phyloP scores from a whole-genome alignment of 1,140 invertebrate species.

The Drosophila bocki region DNA sequence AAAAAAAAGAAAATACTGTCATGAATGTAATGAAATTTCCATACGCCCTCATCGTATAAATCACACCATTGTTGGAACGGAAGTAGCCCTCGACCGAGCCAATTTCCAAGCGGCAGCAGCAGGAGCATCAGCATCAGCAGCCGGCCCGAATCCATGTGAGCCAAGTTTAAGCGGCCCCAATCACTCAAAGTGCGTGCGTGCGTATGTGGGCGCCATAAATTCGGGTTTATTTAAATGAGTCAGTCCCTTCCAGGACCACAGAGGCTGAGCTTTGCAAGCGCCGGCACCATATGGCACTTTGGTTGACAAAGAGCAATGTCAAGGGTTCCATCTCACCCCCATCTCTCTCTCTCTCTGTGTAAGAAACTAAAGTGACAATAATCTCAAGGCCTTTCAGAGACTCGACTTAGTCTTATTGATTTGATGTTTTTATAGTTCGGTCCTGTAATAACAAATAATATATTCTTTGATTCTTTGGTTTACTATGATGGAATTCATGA shows the following conservation, averaged over 20 bases:
- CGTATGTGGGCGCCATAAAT: constrained; percentile 63
- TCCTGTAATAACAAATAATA: constrained; percentile 21
- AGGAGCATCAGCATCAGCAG: not conserved
- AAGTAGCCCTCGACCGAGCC: constrained; percentile 58
- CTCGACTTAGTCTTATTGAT: constrained; percentile 21
- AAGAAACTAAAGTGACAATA: constrained; percentile 28
- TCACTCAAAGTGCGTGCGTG: constrained; percentile 56
- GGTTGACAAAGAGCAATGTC: constrained; percentile 46
- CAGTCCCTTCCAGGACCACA: constrained; percentile 48
- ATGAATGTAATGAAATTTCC: constrained; percentile 72
- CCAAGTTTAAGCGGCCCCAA: constrained; percentile 55
- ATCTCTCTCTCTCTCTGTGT: not conserved
- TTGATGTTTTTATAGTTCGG: constrained; percentile 20
- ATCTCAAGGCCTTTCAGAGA: not conserved
- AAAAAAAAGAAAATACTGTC: constrained; percentile 40
- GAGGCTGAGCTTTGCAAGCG: constrained; percentile 23
- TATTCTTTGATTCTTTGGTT: not conserved
- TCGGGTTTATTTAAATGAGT: constrained; percentile 78
- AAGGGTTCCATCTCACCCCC: not conserved
- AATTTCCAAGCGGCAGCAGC: constrained; percentile 42
- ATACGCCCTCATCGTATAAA: constrained; percentile 62
- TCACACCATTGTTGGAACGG: constrained; percentile 77
- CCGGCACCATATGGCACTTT: constrained; percentile 60
- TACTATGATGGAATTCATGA: not conserved
- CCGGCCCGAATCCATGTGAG: constrained; percentile 25